phyloP scores from a whole-genome alignment of 2,888 invertebrate genomes.

The Temnothorax rugatulus region DNA sequence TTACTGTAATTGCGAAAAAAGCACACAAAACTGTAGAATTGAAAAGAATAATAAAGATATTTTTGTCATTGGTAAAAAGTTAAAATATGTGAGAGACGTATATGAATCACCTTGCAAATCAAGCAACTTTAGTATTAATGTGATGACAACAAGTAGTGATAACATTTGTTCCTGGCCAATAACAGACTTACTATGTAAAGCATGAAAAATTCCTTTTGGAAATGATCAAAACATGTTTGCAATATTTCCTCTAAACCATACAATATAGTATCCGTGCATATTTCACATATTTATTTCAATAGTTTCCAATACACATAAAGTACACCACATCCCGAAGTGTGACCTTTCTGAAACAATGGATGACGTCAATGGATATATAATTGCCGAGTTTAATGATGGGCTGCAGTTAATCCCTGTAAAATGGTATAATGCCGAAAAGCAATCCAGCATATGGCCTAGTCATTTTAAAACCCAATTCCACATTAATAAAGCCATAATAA shows the following conservation, averaged over 20 bases:
- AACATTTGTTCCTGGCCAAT: not conserved
- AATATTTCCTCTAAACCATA: constrained; percentile 15
- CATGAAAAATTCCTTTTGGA: not conserved
- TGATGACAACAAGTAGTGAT: not conserved
- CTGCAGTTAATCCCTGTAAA: not conserved
- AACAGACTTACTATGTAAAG: not conserved
- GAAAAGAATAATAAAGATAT: not conserved
- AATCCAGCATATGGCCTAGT: not conserved
- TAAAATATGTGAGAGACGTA: not conserved
- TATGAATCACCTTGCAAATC: not conserved
- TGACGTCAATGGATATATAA: not conserved
- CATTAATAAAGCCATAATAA: not conserved
- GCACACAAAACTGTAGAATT: not conserved
- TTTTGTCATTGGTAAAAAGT: not conserved
- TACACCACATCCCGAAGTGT: too few species aligned
- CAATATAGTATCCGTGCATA: too few species aligned
- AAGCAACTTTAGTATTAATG: not conserved
- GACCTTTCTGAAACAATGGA: too few species aligned
- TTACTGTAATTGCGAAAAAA: too few species aligned
- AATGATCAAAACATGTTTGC: not conserved
- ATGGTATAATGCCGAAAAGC: not conserved
- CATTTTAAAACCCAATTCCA: not conserved
- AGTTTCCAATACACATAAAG: not conserved
- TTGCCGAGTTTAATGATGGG: not conserved
- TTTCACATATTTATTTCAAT: too few species aligned